phyloP scores from a whole-genome alignment of 1,140 invertebrate genomes.

The Brachionus calyciflorus region DNA sequence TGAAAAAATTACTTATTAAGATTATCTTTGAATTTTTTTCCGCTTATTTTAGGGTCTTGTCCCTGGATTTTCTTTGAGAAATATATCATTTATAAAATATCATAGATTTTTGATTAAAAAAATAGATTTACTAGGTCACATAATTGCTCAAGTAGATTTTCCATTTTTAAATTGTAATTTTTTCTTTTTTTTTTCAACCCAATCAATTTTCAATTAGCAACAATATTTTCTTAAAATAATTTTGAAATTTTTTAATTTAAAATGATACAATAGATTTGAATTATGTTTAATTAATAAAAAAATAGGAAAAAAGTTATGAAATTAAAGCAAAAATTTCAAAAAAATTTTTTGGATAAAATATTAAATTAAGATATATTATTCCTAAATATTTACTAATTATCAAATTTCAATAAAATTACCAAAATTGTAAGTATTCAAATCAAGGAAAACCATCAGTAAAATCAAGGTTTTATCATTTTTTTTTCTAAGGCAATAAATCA shows the following conservation, averaged over 20 bases:
- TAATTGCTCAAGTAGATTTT: constrained; percentile 13
- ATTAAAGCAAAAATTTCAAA: no score
- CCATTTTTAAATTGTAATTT: background rate
- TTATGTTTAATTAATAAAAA: no score
- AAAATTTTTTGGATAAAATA: no score
- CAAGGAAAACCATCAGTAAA: no score
- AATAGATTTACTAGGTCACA: background rate
- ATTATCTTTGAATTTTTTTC: background rate
- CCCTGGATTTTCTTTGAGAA: background rate
- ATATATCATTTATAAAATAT: background rate
- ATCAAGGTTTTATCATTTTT: no score
- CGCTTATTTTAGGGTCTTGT: background rate
- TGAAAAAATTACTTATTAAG: background rate
- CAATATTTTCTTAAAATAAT: background rate
- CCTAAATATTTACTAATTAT: no score
- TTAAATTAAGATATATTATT: no score
- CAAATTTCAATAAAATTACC: no score
- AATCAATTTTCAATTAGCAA: background rate
- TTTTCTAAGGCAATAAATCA: no score
- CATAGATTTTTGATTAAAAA: background rate
- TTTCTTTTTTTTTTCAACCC: background rate
- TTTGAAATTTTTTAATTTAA: background rate
- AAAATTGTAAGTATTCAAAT: no score
- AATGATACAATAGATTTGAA: no score
- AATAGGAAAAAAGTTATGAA: no score